Evolutionary conservation across 2,113 vertebrate genomes (phyloP).

Genomic region (Seriola rivoliana): DNA sequence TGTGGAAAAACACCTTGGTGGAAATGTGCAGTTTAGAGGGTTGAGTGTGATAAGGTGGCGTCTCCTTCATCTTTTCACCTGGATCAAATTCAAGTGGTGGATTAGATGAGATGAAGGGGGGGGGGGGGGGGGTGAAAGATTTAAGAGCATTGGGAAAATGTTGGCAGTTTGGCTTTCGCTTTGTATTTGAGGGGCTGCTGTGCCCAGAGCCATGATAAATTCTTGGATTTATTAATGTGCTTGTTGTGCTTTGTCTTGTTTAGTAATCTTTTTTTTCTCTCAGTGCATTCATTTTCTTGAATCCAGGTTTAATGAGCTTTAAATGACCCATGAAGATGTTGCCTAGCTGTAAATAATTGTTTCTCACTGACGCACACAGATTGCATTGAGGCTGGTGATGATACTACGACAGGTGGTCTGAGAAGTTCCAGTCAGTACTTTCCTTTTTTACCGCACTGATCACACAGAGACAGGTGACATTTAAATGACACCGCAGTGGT

Average conservation of each 20-base stretch:
- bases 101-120: constrained; percentile 38
- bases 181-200: constrained; percentile 14
- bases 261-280: not conserved
- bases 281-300: constrained; percentile 5
- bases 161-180: constrained; percentile 36
- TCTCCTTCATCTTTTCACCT: constrained; percentile 46
- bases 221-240: constrained; percentile 18
- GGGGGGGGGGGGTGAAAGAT: constrained; percentile 42
- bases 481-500: constrained; percentile 55
- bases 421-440: constrained; percentile 36
- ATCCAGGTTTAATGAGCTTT: not conserved
- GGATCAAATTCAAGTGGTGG: constrained; percentile 48
- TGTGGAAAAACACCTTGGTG: constrained; percentile 4
- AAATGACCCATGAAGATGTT: constrained; percentile 10
- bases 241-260: constrained; percentile 10
- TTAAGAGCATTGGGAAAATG: constrained; percentile 16
- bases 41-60: constrained; percentile 5
- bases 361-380: constrained; percentile 16
- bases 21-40: constrained; percentile 5
- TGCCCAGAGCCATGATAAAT: constrained; percentile 6
- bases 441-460: constrained; percentile 49
- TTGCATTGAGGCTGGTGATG: constrained; percentile 33
- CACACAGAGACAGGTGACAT: constrained; percentile 69
- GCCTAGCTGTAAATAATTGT: constrained; percentile 39
- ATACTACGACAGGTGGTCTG: constrained; percentile 64